A percentile compares a stretch with the other conserved stretches of the same genome.
Conservation (phyloP, 64 coral and sea anemone species). For the Dendrophyllia cribrosa region DNA sequence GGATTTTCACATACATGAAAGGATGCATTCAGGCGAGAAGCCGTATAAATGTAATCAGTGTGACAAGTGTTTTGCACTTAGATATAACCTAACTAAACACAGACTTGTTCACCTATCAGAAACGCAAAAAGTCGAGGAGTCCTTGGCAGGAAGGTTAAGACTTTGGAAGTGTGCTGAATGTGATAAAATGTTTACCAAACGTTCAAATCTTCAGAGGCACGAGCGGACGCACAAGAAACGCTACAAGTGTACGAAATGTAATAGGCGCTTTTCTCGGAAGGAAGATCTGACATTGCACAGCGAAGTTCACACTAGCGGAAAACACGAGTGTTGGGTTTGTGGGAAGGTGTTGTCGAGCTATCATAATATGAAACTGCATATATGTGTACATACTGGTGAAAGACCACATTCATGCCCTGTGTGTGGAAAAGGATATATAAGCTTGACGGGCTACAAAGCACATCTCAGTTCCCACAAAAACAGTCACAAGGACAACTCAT, state of each 20-base stretch:
- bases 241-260: not conserved
- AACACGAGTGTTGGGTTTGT: constrained; percentile 38
- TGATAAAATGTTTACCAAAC: not conserved
- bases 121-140: not conserved
- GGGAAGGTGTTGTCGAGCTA: constrained; percentile 2
- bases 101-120: constrained; percentile 8
- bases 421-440: constrained; percentile 24
- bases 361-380: constrained; percentile 9
- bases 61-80: constrained; percentile 43
- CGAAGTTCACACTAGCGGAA: constrained; percentile 4
- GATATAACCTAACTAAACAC: constrained; percentile 5
- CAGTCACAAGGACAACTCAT: too few species aligned
- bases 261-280: constrained; percentile 12
- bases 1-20: constrained; percentile 46
- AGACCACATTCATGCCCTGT: constrained; percentile 25
- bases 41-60: constrained; percentile 58
- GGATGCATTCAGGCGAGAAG: constrained; percentile 47
- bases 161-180: not conserved
- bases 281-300: not conserved
- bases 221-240: not conserved
- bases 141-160: too few species aligned
- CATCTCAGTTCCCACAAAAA: constrained; percentile 5
- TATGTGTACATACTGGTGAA: constrained; percentile 34
- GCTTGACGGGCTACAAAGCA: not conserved
- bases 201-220: not conserved